Conservation (phyloP, 2,113 vertebrate species). For the Mirounga angustirostris region DNA sequence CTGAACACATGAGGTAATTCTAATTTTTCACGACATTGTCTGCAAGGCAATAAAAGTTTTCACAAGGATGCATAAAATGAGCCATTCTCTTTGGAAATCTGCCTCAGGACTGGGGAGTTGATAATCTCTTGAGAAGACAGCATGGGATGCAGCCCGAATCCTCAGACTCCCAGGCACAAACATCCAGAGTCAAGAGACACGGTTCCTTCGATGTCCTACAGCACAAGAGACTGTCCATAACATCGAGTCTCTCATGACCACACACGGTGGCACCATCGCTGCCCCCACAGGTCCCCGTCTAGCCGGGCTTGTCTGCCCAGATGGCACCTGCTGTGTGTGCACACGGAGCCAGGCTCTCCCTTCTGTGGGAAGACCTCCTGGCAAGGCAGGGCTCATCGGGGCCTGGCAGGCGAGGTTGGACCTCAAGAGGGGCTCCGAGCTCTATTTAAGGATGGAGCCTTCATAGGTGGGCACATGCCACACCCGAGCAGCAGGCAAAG, state of each 20-base stretch:
- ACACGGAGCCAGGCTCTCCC: background rate
- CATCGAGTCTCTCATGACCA: accelerated
- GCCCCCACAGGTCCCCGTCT: too few species aligned
- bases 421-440: background rate
- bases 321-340: too few species aligned
- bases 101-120: background rate
- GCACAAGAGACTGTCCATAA: accelerated
- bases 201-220: accelerated
- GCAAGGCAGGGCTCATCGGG: background rate
- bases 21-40: background rate
- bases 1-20: background rate
- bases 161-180: background rate
- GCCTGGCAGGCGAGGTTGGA: background rate
- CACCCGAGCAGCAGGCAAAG: too few species aligned
- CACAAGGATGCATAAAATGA: background rate
- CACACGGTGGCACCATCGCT: background rate
- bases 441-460: background rate
- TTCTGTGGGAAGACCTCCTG: background rate
- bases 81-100: background rate
- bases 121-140: background rate
- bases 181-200: accelerated
- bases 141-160: background rate
- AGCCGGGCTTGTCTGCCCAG: too few species aligned
- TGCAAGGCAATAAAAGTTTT: background rate
- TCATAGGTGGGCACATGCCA: background rate